phyloP scores from a whole-genome alignment of 2,797 vertebrate species.

The Rhinophrynus dorsalis region DNA sequence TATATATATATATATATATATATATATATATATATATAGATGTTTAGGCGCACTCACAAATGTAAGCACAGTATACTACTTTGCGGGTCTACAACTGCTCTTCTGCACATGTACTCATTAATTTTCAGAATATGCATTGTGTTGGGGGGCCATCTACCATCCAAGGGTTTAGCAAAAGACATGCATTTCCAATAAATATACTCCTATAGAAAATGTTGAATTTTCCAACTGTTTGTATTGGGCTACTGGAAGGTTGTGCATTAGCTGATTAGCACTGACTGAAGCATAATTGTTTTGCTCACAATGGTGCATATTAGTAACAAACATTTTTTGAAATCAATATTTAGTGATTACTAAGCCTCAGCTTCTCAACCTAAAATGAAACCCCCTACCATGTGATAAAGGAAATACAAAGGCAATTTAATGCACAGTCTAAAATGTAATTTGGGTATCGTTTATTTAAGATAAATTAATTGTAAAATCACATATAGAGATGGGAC shows the following conservation, averaged over 20 bases:
- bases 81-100: too few species aligned
- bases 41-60: too few species aligned
- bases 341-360: not conserved
- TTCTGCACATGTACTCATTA: too few species aligned
- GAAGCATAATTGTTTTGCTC: not conserved
- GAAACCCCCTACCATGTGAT: not conserved
- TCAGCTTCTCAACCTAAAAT: not conserved
- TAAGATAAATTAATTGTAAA: too few species aligned
- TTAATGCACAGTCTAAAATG: not conserved
- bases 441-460: too few species aligned
- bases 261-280: conserved; percentile 7
- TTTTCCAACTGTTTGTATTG: not conserved
- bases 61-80: too few species aligned
- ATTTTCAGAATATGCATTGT: too few species aligned
- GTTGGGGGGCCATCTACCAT: too few species aligned
- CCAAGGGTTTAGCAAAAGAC: too few species aligned
- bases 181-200: not conserved
- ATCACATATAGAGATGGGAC: too few species aligned
- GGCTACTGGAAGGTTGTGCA: not conserved
- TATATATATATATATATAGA: too few species aligned
- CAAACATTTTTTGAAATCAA: conserved; percentile 11
- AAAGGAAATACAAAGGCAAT: not conserved
- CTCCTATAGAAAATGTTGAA: not conserved
- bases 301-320: not conserved
- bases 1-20: too few species aligned